Base-by-base conservation (phyloP, 23 tunicate genomes). In the Aplidium turbinatum region DNA sequence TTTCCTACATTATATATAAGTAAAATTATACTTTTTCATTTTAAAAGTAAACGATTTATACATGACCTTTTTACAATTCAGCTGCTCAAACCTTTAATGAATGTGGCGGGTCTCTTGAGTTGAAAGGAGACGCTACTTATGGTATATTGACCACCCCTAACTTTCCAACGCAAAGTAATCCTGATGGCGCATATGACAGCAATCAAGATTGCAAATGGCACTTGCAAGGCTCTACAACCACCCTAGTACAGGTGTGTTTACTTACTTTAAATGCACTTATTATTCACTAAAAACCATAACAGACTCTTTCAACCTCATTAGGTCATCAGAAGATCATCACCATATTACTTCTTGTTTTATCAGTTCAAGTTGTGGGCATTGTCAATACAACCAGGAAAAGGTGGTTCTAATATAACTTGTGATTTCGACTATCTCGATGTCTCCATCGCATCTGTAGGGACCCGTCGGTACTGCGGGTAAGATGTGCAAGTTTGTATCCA, bases 401-500 rank as follows among this genome's bases (percentile, higher is more conserved):
- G 70, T 28, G 54, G 38, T 60, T 82, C 88, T 1, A 89, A 89
- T 35, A 62, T 68, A 0, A 82, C 96, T 6, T 91, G 97, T 63
- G 97, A 91, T 42, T 84, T 46, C 46, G 97, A 91, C 68, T 91
- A 78, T 42, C 29, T 91, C 51, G 73, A 91, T 39, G 23, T 91
- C 35, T 50, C 91, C 0, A 79, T 91, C 26, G 30, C 75, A 26
- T 74, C 86, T 18, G 47, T 79, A 33, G 91, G 91, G 29, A 76
- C 79, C 7, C 68, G 24, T 40, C 33, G 51, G 51, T 84, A 39
- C 36, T 91, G 97, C 68, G 87, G 88, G 87, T 87, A 66, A 67
- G 85, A 11, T 47, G n/a, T 4, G 25, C 22, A 56, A 56, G 63
- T 56, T 20, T 56, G n/a, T n/a, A n/a, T n/a, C n/a, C n/a, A n/a